phyloP scores from a whole-genome alignment of 2,113 vertebrate genomes.

The Macquaria australasica region DNA sequence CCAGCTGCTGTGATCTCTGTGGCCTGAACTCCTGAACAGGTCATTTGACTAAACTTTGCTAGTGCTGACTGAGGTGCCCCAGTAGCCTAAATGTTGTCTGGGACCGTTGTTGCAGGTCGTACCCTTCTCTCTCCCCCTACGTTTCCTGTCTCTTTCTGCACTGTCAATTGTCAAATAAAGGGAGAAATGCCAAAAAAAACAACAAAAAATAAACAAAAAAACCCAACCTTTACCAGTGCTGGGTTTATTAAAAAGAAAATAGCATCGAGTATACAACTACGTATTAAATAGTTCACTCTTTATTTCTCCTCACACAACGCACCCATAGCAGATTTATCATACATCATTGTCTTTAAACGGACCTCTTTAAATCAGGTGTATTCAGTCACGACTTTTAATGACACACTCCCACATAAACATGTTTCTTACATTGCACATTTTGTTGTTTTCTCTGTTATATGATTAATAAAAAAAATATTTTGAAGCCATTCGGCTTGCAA shows the following conservation, averaged over 20 bases:
- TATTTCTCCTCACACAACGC: conserved; percentile 53
- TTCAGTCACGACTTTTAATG: conserved; percentile 13
- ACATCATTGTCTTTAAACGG: conserved; percentile 27
- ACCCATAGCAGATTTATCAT: conserved; percentile 39
- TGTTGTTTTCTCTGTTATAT: conserved; percentile 12
- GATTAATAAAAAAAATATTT: conserved; percentile 24
- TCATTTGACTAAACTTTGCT: not conserved
- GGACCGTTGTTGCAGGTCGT: too few species aligned
- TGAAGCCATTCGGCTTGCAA: not conserved
- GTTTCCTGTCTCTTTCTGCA: too few species aligned
- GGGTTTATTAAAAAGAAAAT: not conserved
- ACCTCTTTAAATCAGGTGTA: not conserved
- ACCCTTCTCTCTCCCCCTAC: too few species aligned
- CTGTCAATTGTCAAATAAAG: too few species aligned
- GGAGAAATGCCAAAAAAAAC: too few species aligned
- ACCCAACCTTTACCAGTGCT: not conserved
- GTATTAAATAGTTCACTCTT: conserved; percentile 55
- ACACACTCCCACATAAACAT: conserved; percentile 49
- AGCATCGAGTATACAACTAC: not conserved
- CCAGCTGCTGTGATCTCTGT: not conserved
- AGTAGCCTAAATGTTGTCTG: not conserved
- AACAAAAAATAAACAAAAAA: too few species aligned
- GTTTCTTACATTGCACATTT: conserved; percentile 62
- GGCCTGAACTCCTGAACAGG: not conserved
- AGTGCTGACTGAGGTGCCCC: too few species aligned